Conservation (phyloP, 2,888 invertebrate genomes). For the Drosophila monieri region DNA sequence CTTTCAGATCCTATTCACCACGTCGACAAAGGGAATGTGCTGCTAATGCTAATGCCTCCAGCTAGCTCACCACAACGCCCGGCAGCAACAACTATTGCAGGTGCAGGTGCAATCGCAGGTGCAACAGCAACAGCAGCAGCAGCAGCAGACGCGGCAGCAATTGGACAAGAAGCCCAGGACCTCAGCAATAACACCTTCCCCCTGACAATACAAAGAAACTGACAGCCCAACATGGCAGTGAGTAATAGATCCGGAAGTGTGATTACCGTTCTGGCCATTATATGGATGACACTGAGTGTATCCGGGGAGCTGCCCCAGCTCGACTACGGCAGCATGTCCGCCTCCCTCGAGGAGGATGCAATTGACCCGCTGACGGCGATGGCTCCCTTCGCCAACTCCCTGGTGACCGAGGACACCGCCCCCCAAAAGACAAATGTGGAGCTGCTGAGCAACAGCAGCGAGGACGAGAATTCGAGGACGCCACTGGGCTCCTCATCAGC, state of each 20-base stretch:
- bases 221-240: slow-evolving; percentile 64
- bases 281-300: slow-evolving; percentile 48
- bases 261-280: slow-evolving; percentile 66
- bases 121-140: slow-evolving; percentile 47
- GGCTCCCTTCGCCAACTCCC: slow-evolving; percentile 50
- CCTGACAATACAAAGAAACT: slow-evolving; percentile 44
- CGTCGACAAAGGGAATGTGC: slow-evolving; percentile 50
- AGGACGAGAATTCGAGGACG: slow-evolving; percentile 41
- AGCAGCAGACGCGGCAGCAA: slow-evolving; percentile 29
- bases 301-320: slow-evolving; percentile 54
- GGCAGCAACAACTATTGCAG: slow-evolving; percentile 27
- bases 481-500: slow-evolving; percentile 12
- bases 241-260: slow-evolving; percentile 72
- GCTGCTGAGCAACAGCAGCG: slow-evolving; percentile 52
- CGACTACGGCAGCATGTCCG: slow-evolving; percentile 53
- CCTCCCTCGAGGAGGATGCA: slow-evolving; percentile 64
- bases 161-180: slow-evolving; percentile 61
- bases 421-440: slow-evolving; percentile 46
- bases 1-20: slow-evolving; percentile 61
- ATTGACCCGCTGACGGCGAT: slow-evolving; percentile 50
- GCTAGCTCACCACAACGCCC: slow-evolving; percentile 38
- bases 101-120: slow-evolving; percentile 44
- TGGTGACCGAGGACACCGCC: slow-evolving; percentile 54
- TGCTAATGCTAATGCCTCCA: slow-evolving; percentile 63
- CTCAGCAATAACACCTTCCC: slow-evolving; percentile 31